phyloP scores from a whole-genome alignment of 2,113 vertebrate genomes.

The Amazona guildingii region DNA sequence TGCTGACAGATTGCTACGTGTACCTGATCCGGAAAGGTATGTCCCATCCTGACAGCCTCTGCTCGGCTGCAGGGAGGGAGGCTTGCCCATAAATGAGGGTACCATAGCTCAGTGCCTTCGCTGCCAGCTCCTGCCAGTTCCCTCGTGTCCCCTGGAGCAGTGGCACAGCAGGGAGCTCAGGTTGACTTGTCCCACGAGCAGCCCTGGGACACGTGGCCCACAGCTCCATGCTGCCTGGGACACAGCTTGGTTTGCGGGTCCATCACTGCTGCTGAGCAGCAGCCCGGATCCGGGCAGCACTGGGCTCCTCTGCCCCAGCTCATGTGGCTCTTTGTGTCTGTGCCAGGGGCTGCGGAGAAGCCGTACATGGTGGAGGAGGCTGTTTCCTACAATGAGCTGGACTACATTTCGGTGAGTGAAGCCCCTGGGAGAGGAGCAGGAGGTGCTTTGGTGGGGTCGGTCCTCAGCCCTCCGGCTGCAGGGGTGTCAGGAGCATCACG shows the following conservation, averaged over 20 bases:
- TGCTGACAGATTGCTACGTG: conserved; percentile 93
- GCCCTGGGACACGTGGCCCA: accelerated
- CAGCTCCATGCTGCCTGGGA: neutral
- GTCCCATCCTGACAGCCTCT: neutral
- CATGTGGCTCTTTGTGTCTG: neutral
- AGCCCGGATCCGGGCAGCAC: accelerated
- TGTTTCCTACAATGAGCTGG: conserved; percentile 92
- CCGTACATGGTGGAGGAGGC: conserved; percentile 96
- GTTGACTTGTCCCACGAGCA: neutral
- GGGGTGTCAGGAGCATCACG: neutral
- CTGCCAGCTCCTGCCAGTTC: neutral
- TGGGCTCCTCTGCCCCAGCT: neutral
- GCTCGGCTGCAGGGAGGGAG: neutral
- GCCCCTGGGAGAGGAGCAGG: neutral
- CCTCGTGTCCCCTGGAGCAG: neutral
- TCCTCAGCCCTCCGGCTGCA: accelerated
- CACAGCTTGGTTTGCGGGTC: neutral
- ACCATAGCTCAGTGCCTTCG: neutral
- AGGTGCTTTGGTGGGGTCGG: neutral
- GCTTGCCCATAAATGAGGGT: neutral
- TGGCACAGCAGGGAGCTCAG: neutral
- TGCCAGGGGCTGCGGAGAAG: conserved; percentile 93
- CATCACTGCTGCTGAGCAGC: neutral
- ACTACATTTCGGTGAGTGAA: conserved; percentile 91
- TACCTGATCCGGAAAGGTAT: conserved; percentile 96